Percentiles rank a stretch among this genome's conserved stretches.
Conservation (phyloP, 2,797 vertebrate genomes). For the Epinephelus coioides region DNA sequence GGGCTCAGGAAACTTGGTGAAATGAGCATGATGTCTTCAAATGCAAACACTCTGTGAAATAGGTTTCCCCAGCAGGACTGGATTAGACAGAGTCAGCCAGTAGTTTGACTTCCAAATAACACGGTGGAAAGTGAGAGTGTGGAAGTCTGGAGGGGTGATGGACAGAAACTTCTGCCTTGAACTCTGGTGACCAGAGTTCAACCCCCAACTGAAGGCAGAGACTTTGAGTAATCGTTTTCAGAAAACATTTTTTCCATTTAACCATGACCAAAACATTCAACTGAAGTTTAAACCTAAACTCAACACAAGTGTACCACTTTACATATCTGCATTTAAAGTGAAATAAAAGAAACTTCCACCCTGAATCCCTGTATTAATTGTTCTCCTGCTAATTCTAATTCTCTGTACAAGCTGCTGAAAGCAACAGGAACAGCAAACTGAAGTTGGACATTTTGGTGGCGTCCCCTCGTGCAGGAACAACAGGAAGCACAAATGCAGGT, state of each 20-base stretch:
- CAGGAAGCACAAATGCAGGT: slow-evolving; percentile 49
- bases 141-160: slow-evolving; percentile 8
- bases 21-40: slow-evolving; percentile 28
- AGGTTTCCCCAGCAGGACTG: slow-evolving; percentile 7
- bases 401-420: background rate
- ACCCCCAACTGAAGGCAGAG: slow-evolving; percentile 23
- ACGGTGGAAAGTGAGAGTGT: slow-evolving; percentile 29
- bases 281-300: background rate
- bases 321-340: background rate
- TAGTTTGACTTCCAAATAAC: background rate
- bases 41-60: slow-evolving; percentile 20
- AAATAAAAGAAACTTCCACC: background rate
- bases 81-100: slow-evolving; percentile 11
- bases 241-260: slow-evolving; percentile 21
- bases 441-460: slow-evolving; percentile 44
- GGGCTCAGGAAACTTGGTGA: slow-evolving; percentile 7
- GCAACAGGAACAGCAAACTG: slow-evolving; percentile 33
- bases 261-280: slow-evolving; percentile 18
- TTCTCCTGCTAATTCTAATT: background rate
- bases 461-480: slow-evolving; percentile 27
- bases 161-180: slow-evolving; percentile 14
- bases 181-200: slow-evolving; percentile 34
- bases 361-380: background rate
- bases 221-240: slow-evolving; percentile 21
- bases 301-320: background rate